Base-by-base conservation (phyloP, 2,888 invertebrate species). In the Cyrtodaria siliqua region DNA sequence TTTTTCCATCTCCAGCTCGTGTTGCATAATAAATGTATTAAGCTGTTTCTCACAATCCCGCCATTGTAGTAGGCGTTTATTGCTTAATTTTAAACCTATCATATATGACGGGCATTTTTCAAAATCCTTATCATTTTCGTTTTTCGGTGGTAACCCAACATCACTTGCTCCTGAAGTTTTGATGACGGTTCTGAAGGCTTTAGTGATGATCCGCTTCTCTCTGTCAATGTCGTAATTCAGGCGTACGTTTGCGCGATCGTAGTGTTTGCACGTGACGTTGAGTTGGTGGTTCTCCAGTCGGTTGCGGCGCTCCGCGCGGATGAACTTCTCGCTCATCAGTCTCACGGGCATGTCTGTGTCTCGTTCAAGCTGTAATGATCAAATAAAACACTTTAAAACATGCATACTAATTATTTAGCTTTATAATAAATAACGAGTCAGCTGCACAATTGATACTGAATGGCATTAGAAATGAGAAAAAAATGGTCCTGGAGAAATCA, bases 291-390 rank as follows among this genome's bases (percentile, higher is more conserved):
- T 82, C 59, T 87, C 87, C 42, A 86, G 69, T 14, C 82, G 79
- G 69, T 87, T 87, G 73, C 76, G 74, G 27, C 86, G 78, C 67
- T 87, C 87, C 8, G 86, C 87, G 23, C 79, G 67, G n/a, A 87
- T 61, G 55, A 85, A 83, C 52, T 82, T 75, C 27, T 87, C 87
- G 56, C 80, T 85, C 4, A 77, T 78, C 67, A 79, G 57, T 20
- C 63, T 67, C 23, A 63, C 61, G 23, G 78, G 79, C 78, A 78
- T 78, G 23, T 33, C 72, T 3, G 44, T 42, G 24, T 27, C 62
- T 26, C 38, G n/a, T 2, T 38, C 33, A 59, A 69, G 23, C 78
- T 78, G 60, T 38, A 75, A 63, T 16, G 44, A 60, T n/a, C n/a
- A n/a, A 27, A 33, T 16, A 49, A 62, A 33, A 38, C n/a, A 52